phyloP scores from a whole-genome alignment of 2,797 vertebrate species.

The Bucorvus abyssinicus region DNA sequence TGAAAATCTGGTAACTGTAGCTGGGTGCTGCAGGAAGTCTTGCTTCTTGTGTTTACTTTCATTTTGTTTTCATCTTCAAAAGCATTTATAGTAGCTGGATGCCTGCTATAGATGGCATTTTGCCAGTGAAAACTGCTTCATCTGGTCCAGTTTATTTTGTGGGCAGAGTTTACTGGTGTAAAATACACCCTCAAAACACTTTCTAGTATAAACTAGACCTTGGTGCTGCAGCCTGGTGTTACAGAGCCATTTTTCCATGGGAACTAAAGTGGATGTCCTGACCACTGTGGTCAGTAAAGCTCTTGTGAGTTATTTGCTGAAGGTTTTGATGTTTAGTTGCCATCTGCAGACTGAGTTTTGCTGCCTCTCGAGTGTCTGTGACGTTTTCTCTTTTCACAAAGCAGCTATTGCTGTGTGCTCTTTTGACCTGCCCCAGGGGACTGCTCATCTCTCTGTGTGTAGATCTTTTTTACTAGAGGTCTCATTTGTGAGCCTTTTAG shows the following conservation, averaged over 20 bases:
- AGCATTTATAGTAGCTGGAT: background rate
- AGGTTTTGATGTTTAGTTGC: background rate
- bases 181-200: background rate
- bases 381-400: background rate
- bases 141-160: background rate
- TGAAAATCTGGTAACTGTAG: background rate
- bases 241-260: background rate
- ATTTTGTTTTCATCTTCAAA: background rate
- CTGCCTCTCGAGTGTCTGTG: background rate
- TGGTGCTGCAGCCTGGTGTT: background rate
- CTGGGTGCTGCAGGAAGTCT: background rate
- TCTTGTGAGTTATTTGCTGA: constrained; percentile 20
- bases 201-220: background rate
- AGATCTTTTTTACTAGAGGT: background rate
- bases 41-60: background rate
- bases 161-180: background rate
- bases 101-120: background rate
- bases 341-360: background rate
- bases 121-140: background rate
- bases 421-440: background rate
- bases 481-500: background rate
- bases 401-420: background rate
- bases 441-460: background rate
- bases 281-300: constrained; percentile 17
- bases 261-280: background rate